A percentile compares a stretch with the other conserved stretches of the same genome.
These are phyloP conservation scores for Pionites leucogaster DNA, from an alignment of 2,113 vertebrate species.

Conservation along the genomic window DNA sequence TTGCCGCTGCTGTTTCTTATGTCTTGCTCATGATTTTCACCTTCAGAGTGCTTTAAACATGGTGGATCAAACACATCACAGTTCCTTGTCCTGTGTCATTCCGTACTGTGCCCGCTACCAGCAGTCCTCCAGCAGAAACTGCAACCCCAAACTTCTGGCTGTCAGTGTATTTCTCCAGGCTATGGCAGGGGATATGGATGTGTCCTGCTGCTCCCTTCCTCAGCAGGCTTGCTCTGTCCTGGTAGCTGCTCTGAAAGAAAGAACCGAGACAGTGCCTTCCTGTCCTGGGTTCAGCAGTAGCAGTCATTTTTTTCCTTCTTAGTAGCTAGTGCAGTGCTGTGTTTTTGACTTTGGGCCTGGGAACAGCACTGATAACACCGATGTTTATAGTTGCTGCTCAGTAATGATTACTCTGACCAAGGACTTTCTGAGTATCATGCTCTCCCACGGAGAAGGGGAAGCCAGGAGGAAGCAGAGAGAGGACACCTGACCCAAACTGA, in stretches of 20 bases:
- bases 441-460: too few relatives aligned
- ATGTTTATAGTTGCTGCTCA: too few relatives aligned
- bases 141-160: background rate
- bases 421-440: too few relatives aligned
- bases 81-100: background rate
- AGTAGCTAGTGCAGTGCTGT: too few relatives aligned
- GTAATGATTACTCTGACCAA: too few relatives aligned
- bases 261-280: background rate
- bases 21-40: background rate
- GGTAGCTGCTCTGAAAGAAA: background rate
- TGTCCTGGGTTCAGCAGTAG: too few relatives aligned
- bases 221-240: background rate
- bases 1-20: background rate
- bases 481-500: too few relatives aligned
- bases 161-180: accelerated
- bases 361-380: too few relatives aligned
- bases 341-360: too few relatives aligned
- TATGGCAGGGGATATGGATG: accelerated
- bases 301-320: too few relatives aligned
- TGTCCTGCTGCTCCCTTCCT: background rate
- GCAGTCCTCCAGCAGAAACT: background rate
- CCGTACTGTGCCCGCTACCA: accelerated
- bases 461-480: too few relatives aligned
- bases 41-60: background rate
- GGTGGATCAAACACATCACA: background rate